Base-by-base conservation (phyloP, 2,113 vertebrate species). In the Proteles cristata region DNA sequence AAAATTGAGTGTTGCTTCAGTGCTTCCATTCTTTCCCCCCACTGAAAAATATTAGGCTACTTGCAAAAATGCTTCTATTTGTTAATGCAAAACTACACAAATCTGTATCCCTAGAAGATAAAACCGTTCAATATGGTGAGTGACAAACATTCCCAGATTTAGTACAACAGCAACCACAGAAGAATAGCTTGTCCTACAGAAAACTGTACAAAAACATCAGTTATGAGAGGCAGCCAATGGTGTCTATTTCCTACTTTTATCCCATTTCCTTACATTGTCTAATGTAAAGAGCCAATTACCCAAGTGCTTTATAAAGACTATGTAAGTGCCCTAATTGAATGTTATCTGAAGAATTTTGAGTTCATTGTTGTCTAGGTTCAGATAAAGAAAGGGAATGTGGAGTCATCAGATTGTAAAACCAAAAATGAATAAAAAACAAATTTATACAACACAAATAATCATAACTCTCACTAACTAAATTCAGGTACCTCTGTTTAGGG, bases 61-160 rank as follows among this genome's bases (percentile, higher is more conserved):
- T 97, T 95, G 53, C 11, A 76, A 94, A 91, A 71, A 21, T 39
- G 23, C 39, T 97, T 76, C 71, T 65, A 82, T 80, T 90, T 68
- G 33, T 69, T 93, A 91, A 94, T 73, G 19, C 7, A 71, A 85
- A 97, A 65, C 45, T 80, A 0, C 79, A 94, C 48, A 93, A 93
- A 89, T 86, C 35, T 50, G 10, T 39, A 53, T 88, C 61, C 5
- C 8, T 79, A 39, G 23, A 94, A 82, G 65, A 96, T 86, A 73
- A 97, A 94, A 79, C 88, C 6, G 73, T 76, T 92, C 50, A 82
- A 39, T 50, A 4, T 9, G 28, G 19, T 88, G 28, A 96, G 17
- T 39, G 94, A 79, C 79, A 76, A 92, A 88, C 43, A 90, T 48
- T 65, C 48, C 61, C n/a, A 71, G 90, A 93, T 87, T 93, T 55